Evolutionary conservation across 2,113 vertebrate genomes (phyloP), one percentile per base, ranked within the genome.

Genomic region (Tapirus terrestris): DNA sequence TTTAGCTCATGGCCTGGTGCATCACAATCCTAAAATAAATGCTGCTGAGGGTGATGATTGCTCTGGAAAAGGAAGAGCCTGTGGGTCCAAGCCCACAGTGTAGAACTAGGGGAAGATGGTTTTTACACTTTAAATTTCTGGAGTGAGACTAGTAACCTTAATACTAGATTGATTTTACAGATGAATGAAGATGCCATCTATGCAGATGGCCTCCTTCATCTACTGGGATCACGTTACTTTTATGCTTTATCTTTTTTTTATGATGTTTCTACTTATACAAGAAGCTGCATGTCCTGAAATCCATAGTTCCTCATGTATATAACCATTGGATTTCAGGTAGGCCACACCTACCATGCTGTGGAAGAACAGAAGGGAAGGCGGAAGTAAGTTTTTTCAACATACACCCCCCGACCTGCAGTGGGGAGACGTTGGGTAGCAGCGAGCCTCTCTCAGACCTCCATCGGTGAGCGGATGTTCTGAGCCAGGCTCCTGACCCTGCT

Each of bases 401-500:
- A 33, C 3, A 33, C 36, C 8, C 14, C 14, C 18, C 39, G 76
- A 45, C 21, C 43, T 18, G 39, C 18, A 6, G 16, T 17, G 31
- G 31, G 36, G 43, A 3, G 33, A 45, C 13, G 6, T 1, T 14
- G 8, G 45, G 48, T 12, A 2, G 8, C 3, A 1, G 76, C 14
- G 21, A 72, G 60, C 33, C 58, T n/a, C 53, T 45, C n/a, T n/a
- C 61, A 31, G 51, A 68, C 17, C n/a, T 33, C 48, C 29, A 8
- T 2, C 6, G 2, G 53, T 1, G 14, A 56, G 31, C 56, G 82
- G 43, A 56, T 8, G n/a, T 17, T 43, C 61, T 58, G 4, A 39
- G 43, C 33, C 20, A 1, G 0, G 16, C 61, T 80, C 27, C 11
- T 0, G 0, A 27, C 10, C 10, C 72, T 3, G 25, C 63, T n/a